Base-by-base conservation (phyloP, 2,888 invertebrate species). In the Reticulitermes lucifugus region DNA sequence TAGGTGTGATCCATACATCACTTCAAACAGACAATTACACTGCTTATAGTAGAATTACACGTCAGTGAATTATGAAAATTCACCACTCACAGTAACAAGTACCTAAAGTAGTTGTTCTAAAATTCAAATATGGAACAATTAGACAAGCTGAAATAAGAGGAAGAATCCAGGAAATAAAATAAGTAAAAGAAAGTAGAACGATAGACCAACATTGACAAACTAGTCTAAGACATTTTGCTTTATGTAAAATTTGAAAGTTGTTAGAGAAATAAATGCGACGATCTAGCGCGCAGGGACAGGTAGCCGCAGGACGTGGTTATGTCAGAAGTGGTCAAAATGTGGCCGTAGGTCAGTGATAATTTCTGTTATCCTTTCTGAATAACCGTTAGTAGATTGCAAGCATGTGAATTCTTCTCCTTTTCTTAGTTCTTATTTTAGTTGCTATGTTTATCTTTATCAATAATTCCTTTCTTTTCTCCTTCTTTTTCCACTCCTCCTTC, bases 11-110 rank as follows among this genome's bases (percentile, higher is more conserved):
- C 41, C 41, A 73, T 73, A 41, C 14, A 41, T 73, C 73, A 73
- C 41, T 10, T 41, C 6, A 22, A 29, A 25, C 25, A 25, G n/a
- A 41, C 18, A 21, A 73, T 73, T 41, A 41, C 41, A 9, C 3
- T 29, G 29, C 21, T 73, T 73, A 41, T 7, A 29, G 41, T 1
- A 14, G 29, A 14, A 73, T 41, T 73, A 21, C 3, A 12, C 21
- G 35, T 22, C 18, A 29, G 41, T 41, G 4, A 73, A 73, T 35
- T 35, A 29, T 22, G 9, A 41, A 73, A 41, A 25, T 73, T 41
- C 41, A 73, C 73, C 73, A 73, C 35, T 73, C 73, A 41, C 73
- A 73, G 41, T 12, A 41, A 29, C 73, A 73, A 73, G 73, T 35
- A 73, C 12, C 0, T 73, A 73, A 35, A 12, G 12, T 41, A 41